A percentile compares a stretch with the other conserved stretches of the same genome.
phyloP scores from a whole-genome alignment of 2,113 vertebrate genomes.

The Xyliphius kryptos region DNA sequence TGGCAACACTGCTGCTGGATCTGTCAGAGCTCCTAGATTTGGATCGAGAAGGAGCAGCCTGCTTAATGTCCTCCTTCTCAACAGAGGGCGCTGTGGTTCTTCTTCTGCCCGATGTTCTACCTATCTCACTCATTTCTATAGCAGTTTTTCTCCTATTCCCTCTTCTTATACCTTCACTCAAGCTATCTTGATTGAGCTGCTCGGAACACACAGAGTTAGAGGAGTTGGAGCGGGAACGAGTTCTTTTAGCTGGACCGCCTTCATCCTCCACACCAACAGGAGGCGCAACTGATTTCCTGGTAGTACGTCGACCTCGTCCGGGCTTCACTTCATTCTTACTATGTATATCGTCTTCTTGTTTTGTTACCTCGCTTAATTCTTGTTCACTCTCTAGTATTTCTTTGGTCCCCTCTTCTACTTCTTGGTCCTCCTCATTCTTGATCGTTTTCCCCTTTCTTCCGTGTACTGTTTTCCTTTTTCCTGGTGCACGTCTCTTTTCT shows the following conservation, averaged over 20 bases:
- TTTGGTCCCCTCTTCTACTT: conserved; percentile 16
- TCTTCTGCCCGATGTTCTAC: conserved; percentile 8
- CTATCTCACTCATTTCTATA: too few relatives aligned
- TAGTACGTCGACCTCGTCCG: conserved; percentile 19
- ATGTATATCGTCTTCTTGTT: too few relatives aligned
- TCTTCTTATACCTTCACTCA: too few relatives aligned
- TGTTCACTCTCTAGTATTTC: conserved; percentile 1
- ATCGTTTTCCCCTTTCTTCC: too few relatives aligned
- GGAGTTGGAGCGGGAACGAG: conserved; percentile 40
- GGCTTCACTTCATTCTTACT: conserved; percentile 12
- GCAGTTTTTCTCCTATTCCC: too few relatives aligned
- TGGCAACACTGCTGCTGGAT: conserved; percentile 39
- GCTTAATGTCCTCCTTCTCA: conserved; percentile 1
- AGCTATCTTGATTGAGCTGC: too few relatives aligned
- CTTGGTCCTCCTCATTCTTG: conserved; percentile 17
- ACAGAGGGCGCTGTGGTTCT: conserved; percentile 7
- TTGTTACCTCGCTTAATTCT: conserved; percentile 3
- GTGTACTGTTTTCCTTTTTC: too few relatives aligned
- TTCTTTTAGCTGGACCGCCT: conserved; percentile 15
- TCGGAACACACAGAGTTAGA: conserved; percentile 47
- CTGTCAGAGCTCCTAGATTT: conserved; percentile 60
- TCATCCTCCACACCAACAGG: conserved; percentile 5
- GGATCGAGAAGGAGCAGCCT: conserved; percentile 52
- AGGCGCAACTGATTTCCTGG: conserved; percentile 34
- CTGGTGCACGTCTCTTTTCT: too few relatives aligned